These are phyloP conservation scores for Pelobates fuscus DNA, from an alignment of 2,113 vertebrate species.

Conservation along the genomic window DNA sequence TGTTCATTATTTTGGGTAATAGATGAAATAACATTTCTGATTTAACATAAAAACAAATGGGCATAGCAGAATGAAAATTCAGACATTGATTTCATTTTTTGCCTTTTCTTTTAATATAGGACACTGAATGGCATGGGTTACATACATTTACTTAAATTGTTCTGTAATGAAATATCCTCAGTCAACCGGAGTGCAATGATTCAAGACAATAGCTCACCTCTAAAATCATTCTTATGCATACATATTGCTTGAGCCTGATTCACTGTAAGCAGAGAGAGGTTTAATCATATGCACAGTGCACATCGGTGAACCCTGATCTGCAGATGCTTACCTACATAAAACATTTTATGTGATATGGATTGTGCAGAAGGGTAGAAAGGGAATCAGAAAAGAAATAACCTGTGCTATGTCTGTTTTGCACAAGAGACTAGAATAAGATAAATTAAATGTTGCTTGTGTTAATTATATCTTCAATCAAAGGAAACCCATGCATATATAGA, in stretches of 20 bases:
- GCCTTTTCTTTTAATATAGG: conserved; percentile 30
- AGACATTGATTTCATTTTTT: conserved; percentile 32
- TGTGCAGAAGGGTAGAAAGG: conserved; percentile 29
- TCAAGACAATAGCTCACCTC: conserved; percentile 49
- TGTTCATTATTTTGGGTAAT: neutral
- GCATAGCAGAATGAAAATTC: conserved; percentile 24
- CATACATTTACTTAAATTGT: conserved; percentile 47
- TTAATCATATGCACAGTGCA: conserved; percentile 48
- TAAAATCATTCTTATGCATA: conserved; percentile 43
- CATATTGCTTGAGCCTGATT: conserved; percentile 39
- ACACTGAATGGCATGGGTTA: conserved; percentile 48
- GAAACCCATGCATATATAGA: conserved; percentile 8
- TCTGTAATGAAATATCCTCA: conserved; percentile 49
- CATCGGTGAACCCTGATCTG: conserved; percentile 45
- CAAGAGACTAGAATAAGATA: conserved; percentile 1
- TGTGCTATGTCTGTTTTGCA: conserved; percentile 1
- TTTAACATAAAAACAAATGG: neutral
- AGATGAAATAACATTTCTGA: neutral
- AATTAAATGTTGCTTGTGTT: conserved; percentile 35
- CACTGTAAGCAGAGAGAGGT: conserved; percentile 40
- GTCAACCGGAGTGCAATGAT: conserved; percentile 49
- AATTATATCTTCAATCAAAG: neutral
- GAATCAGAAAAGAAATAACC: conserved; percentile 33
- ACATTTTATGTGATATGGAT: conserved; percentile 38
- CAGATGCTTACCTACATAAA: conserved; percentile 48